These are phyloP conservation scores for Gulo gulo DNA, from an alignment of 2,113 vertebrate species.

Conservation along the genomic window DNA sequence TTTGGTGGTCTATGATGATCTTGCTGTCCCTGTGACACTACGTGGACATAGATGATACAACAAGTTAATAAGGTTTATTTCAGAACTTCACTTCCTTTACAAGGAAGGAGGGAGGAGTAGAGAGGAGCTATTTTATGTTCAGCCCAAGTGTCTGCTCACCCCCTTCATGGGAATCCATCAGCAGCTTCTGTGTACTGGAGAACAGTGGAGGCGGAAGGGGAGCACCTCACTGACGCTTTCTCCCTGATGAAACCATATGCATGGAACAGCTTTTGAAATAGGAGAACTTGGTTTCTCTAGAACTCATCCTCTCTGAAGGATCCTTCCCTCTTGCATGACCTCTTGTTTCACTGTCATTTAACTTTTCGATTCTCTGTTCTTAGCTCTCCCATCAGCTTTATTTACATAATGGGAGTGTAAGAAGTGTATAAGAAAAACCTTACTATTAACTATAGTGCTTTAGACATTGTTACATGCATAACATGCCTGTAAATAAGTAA, in stretches of 20 bases:
- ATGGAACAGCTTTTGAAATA: background rate
- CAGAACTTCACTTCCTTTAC: background rate
- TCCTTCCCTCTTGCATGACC: background rate
- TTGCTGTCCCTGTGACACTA: background rate
- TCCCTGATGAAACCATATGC: background rate
- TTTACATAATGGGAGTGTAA: background rate
- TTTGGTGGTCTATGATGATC: background rate
- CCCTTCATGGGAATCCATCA: background rate
- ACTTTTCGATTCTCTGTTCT: background rate
- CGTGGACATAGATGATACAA: too few relatives aligned
- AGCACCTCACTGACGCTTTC: background rate
- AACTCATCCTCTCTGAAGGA: background rate
- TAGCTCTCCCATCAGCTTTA: background rate
- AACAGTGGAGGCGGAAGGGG: fast-evolving
- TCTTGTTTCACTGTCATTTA: background rate
- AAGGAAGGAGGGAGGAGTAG: background rate
- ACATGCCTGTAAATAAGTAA: background rate
- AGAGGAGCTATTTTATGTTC: background rate
- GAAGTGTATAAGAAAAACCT: background rate
- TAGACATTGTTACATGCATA: background rate
- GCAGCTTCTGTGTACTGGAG: background rate
- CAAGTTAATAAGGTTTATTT: background rate
- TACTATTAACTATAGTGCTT: background rate
- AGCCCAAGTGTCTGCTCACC: too few relatives aligned
- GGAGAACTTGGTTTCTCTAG: background rate